These are phyloP conservation scores for Rhagoletis zephyria DNA, from an alignment of 1,140 invertebrate species.

Conservation along the genomic window DNA sequence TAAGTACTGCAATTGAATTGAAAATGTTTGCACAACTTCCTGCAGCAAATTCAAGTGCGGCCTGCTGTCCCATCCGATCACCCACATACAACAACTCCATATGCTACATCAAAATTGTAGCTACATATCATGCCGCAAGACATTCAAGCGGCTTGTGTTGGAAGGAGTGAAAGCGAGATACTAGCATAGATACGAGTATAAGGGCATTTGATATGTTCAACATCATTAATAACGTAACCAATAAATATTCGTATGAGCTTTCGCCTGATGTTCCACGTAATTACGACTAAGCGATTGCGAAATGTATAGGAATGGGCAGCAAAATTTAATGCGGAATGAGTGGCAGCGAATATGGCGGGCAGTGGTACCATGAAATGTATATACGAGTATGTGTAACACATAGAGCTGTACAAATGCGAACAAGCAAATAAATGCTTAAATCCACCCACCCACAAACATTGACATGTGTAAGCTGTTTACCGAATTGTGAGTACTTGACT, in stretches of 20 bases:
- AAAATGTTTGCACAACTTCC: conserved; percentile 3
- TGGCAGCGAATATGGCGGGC: neutral
- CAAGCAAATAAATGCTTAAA: conserved; percentile 6
- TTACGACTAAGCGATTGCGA: conserved; percentile 15
- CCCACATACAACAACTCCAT: neutral
- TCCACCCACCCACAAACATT: conserved; percentile 18
- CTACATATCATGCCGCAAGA: conserved; percentile 3
- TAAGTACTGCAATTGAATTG: neutral
- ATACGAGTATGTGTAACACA: neutral
- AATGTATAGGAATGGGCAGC: neutral
- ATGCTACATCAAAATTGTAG: conserved; percentile 27
- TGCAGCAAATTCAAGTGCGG: neutral
- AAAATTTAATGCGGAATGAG: neutral
- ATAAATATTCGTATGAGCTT: conserved; percentile 47
- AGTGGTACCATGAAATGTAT: neutral
- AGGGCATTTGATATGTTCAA: conserved; percentile 21
- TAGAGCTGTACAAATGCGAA: neutral
- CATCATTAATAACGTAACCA: conserved; percentile 52
- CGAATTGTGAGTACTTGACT: neutral
- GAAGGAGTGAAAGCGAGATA: neutral
- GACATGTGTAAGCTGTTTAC: neutral
- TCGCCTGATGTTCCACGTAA: conserved; percentile 42
- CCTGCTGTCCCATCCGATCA: neutral
- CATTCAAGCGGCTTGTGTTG: neutral
- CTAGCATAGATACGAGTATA: neutral